Base-by-base conservation (phyloP, 2,888 invertebrate genomes). In the Cosmia trapezina region DNA sequence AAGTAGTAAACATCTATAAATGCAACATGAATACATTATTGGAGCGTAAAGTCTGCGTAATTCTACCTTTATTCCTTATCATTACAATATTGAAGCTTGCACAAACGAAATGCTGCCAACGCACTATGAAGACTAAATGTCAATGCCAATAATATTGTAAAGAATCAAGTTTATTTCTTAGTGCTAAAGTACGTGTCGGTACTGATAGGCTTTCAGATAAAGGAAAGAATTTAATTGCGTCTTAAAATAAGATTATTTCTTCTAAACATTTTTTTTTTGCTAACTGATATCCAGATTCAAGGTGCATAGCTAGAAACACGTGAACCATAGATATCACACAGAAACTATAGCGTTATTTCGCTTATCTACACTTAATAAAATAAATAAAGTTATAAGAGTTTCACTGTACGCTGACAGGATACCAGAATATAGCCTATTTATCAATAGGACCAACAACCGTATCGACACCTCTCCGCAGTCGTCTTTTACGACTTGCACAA, bases 401-500 rank as follows among this genome's bases (percentile, higher is more conserved):
- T 28, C 37, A 54, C 54, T 51, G 33, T 47, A 9, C 17, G 22
- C 19, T 41, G 43, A 22, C 66, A 60, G 49, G 19, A 11, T 49
- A 51, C 45, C 59, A 65, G 60, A 76, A 51, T 49, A 22, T 12
- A 37, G 43, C 47, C 22, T 68, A 68, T 64, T 76, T 81, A 69
- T 81, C 62, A 66, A 41, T 57, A 54, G 54, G 49, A 51, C 41
- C 68, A 60, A 83, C 60, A 77, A 61, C 56, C 19, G 53, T 67
- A 77, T 62, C 56, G 65, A 81, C 60, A 69, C 68, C 78, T 77
- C 59, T 67, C 69, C 43, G 49, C 63, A 63, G 66, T 51, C 65
- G 54, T 67, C 76, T 78, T 81, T 84, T 84, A 81, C 78, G 81
- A 84, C 53, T 67, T 51, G 62, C 78, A 60, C 53, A 43, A 65